A percentile compares a stretch with the other conserved stretches of the same genome.
phyloP scores from a whole-genome alignment of 2,113 vertebrate genomes.

The Naja naja region DNA sequence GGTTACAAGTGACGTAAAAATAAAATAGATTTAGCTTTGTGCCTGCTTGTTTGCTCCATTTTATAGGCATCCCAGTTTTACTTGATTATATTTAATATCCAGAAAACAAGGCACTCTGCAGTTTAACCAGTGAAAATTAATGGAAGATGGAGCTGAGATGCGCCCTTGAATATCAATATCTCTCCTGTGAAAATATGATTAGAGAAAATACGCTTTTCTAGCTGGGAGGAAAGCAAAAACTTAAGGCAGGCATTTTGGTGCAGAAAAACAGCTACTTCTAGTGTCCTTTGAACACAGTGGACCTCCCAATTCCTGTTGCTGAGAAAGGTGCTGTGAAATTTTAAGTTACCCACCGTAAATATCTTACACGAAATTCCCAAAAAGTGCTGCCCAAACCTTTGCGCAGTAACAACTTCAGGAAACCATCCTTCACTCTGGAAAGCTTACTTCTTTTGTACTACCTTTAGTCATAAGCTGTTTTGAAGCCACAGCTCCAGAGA shows the following conservation, averaged over 20 bases:
- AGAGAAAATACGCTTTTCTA: not conserved
- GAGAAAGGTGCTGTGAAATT: not conserved
- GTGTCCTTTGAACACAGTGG: conserved; percentile 1
- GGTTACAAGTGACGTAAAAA: not conserved
- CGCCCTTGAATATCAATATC: fast-evolving
- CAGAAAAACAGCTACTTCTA: not conserved
- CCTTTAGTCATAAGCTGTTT: fast-evolving
- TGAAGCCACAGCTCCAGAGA: fast-evolving
- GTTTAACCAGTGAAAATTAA: not conserved
- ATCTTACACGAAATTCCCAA: fast-evolving
- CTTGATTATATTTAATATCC: not conserved
- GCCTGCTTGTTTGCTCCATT: not conserved
- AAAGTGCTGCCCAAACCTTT: fast-evolving
- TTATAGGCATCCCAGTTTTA: not conserved
- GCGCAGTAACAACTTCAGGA: fast-evolving
- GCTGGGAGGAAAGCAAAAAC: fast-evolving
- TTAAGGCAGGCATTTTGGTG: not conserved
- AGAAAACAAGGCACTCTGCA: fast-evolving
- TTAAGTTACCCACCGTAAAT: not conserved
- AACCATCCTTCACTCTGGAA: fast-evolving
- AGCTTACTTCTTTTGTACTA: not conserved
- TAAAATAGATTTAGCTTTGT: not conserved
- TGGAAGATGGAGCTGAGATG: not conserved
- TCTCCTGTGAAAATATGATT: conserved; percentile 4
- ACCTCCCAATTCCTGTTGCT: conserved; percentile 26